Percentiles rank a stretch among this genome's conserved stretches.
phyloP scores from a whole-genome alignment of 2,888 invertebrate species.

The Didymodactylos carnosus region DNA sequence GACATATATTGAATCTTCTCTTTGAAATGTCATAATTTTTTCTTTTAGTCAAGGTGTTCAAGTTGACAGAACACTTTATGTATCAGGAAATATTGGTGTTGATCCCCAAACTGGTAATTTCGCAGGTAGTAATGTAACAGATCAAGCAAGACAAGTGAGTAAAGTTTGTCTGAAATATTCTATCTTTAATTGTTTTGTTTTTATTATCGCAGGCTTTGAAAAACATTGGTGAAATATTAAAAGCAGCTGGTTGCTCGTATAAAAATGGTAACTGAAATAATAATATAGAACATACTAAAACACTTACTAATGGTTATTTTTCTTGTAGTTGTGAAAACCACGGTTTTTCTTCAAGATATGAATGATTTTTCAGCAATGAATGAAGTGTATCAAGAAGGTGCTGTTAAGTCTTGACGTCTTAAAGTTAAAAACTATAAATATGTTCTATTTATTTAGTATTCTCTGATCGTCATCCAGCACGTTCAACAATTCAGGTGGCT shows the following conservation, averaged over 20 bases:
- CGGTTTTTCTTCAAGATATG: constrained; percentile 58
- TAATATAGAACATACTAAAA: no score
- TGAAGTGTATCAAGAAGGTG: constrained; percentile 48
- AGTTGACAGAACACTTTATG: constrained; percentile 58
- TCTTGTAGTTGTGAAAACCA: constrained; percentile 53
- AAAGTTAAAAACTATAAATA: no score
- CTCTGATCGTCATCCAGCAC: constrained; percentile 54
- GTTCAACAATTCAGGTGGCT: constrained; percentile 42
- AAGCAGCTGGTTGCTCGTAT: constrained; percentile 40
- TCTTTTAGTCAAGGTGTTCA: constrained; percentile 56
- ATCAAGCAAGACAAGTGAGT: constrained; percentile 46
- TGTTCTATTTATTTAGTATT: constrained; percentile 42
- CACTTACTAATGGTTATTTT: background rate
- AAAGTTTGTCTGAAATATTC: background rate
- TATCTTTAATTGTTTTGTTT: background rate
- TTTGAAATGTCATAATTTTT: no score
- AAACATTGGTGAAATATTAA: constrained; percentile 56
- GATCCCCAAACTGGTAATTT: constrained; percentile 49
- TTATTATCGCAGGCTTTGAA: constrained; percentile 43
- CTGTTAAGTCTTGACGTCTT: no score
- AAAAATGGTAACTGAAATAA: constrained; percentile 20
- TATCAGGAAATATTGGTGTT: constrained; percentile 66
- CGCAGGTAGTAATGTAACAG: constrained; percentile 48
- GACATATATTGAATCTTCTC: no score
- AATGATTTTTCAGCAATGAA: constrained; percentile 61